Evolutionary conservation across 2,797 vertebrate species (phyloP), one percentile per base, ranked within the genome.

Genomic region (Fundulus diaphanus): DNA sequence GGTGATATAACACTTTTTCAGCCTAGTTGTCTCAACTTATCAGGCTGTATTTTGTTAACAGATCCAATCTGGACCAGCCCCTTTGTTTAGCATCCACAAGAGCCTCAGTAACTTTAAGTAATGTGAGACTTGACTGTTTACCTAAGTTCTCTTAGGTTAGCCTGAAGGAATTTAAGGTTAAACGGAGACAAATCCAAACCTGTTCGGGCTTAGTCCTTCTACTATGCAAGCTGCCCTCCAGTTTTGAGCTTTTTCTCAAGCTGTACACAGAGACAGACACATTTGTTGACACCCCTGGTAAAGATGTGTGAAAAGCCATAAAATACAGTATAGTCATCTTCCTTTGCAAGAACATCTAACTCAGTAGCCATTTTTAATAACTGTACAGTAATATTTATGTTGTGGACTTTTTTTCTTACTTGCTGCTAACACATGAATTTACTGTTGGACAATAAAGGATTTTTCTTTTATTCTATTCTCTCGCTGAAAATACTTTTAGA

Each of bases 161-260:
- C 49, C 35, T 70, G 2, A 13, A 56, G 70, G 54, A 71, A 71
- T 85, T 65, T 66, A 54, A 35, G 40, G 24, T 76, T 56, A 49
- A 31, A 54, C 18, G 31, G 40, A 37, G 16, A 8, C 11, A 2
- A 15, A 46, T 18, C 18, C 22, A 66, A 51, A 20, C 73, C n/a
- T n/a, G 48, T n/a, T 18, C n/a, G 11, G n/a, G 63, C 61, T 40
- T 7, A 13, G 22, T 40, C 22, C 7, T 61, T 63, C n/a, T 63
- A 22, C 22, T n/a, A 9, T n/a, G 24, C 24, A 49, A 52, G 0
- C 13, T 74, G 15, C 18, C n/a, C 7, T 27, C 20, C 20, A 18
- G 35, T n/a, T 70, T 54, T 56, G 11, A 54, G 11, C 37, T 20
- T 46, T 46, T 59, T 22, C 31, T 20, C 24, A 35, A 63, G 20